phyloP scores from a whole-genome alignment of 1,140 invertebrate genomes.

The Scaptodrosophila lebanonensis region DNA sequence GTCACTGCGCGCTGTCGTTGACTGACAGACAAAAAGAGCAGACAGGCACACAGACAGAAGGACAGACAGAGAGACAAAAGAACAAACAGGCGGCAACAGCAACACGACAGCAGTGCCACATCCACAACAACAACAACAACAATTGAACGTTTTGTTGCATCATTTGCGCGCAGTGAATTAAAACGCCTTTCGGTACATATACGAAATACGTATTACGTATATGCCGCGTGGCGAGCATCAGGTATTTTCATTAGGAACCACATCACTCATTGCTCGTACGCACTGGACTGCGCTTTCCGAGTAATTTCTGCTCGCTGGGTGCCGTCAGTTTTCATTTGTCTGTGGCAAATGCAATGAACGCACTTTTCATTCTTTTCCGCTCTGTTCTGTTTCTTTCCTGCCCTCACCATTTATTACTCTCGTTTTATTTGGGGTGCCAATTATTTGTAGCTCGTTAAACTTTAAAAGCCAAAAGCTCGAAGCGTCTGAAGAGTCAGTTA shows the following conservation, averaged over 20 bases:
- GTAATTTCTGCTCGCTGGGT: conserved; percentile 32
- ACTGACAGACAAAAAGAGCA: not conserved
- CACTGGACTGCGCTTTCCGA: no score
- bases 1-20: conserved; percentile 31
- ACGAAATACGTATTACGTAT: no score
- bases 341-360: not conserved
- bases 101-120: no score
- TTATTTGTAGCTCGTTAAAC: conserved; percentile 50
- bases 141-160: conserved; percentile 22
- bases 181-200: conserved; percentile 25
- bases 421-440: conserved; percentile 36
- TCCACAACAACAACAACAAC: conserved; percentile 40
- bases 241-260: conserved; percentile 10
- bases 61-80: no score
- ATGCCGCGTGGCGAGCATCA: no score
- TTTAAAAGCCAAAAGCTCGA: not conserved
- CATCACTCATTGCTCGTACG: conserved; percentile 58
- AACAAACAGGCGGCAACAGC: conserved; percentile 46
- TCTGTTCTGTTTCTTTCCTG: not conserved
- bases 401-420: not conserved
- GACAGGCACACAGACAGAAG: no score
- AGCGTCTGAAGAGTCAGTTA: no score
- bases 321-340: conserved; percentile 58
- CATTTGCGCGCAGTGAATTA: conserved; percentile 41
- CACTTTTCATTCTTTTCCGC: no score